Evolutionary conservation across 2,888 invertebrate species (phyloP).

Genomic region (Thecophora atra): DNA sequence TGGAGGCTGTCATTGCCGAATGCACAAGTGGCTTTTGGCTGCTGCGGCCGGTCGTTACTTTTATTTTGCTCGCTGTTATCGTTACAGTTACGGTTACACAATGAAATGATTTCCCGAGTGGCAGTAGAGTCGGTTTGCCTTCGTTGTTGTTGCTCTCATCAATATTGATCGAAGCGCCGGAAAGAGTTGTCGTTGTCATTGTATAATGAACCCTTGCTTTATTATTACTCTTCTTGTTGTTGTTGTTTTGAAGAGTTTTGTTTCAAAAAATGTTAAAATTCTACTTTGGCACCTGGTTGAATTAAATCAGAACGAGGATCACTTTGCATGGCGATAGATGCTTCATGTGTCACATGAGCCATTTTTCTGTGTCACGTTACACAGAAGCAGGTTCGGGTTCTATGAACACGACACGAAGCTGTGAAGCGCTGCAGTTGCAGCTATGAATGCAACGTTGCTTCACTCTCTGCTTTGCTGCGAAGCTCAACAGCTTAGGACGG

Average conservation of each 20-base stretch:
- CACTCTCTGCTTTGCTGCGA: slow-evolving; percentile 10
- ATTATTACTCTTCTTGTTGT: not conserved
- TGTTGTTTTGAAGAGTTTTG: slow-evolving; percentile 10
- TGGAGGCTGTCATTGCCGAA: not conserved
- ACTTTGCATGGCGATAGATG: not conserved
- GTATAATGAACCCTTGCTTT: not conserved
- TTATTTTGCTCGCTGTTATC: slow-evolving; percentile 50
- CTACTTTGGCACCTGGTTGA: not conserved
- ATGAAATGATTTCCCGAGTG: slow-evolving; percentile 59
- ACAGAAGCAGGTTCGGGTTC: slow-evolving; percentile 18
- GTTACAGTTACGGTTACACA: slow-evolving; percentile 44
- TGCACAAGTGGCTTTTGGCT: slow-evolving; percentile 33
- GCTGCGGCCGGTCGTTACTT: slow-evolving; percentile 44
- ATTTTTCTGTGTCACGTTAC: slow-evolving; percentile 21
- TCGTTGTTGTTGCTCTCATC: slow-evolving; percentile 43
- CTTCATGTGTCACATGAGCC: not conserved
- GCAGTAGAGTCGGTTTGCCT: slow-evolving; percentile 47
- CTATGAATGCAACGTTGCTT: not conserved
- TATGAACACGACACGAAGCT: too few species aligned
- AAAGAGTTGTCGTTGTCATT: slow-evolving; percentile 1
- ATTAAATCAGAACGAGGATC: not conserved
- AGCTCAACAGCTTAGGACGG: slow-evolving; percentile 7
- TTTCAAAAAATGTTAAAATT: slow-evolving; percentile 12
- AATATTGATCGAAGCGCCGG: slow-evolving; percentile 43
- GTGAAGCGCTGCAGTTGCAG: not conserved